These are phyloP conservation scores for Melanocharis versteri DNA, from an alignment of 2,113 vertebrate genomes.

Conservation along the genomic window DNA sequence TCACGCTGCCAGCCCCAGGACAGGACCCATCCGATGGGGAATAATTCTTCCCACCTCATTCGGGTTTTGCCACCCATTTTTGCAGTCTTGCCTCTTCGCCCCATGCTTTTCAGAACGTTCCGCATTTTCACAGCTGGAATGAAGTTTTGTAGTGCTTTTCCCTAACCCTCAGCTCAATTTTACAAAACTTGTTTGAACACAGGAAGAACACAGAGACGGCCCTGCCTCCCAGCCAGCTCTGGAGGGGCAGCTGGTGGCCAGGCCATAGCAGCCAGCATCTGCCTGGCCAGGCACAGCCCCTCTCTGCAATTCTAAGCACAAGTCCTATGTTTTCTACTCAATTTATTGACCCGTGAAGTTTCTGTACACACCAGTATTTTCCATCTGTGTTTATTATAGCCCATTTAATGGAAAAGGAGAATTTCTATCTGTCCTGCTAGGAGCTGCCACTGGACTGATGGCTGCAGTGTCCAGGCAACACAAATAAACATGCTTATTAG, in stretches of 20 bases:
- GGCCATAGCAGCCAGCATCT: not conserved
- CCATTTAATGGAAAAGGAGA: not conserved
- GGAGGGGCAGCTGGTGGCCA: rapidly evolving
- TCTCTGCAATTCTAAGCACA: not conserved
- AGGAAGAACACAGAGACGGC: rapidly evolving
- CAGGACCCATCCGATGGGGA: not conserved
- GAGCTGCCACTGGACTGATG: not conserved
- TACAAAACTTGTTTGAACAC: not conserved
- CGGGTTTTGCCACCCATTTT: not conserved
- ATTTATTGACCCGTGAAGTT: not conserved
- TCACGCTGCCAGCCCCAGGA: not conserved
- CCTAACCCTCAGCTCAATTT: not conserved
- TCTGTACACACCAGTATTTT: not conserved
- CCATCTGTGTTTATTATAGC: not conserved
- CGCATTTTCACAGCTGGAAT: rapidly evolving
- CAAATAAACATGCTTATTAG: not conserved
- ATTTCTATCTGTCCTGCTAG: not conserved
- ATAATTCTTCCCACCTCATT: rapidly evolving
- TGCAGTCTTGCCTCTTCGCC: not conserved
- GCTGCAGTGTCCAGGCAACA: not conserved
- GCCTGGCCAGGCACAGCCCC: not conserved
- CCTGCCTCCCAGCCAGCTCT: rapidly evolving
- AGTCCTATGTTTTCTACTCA: not conserved
- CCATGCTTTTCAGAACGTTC: not conserved
- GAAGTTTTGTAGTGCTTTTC: not conserved